Conservation (phyloP, 2,888 invertebrate genomes). For the Leptopilina drosophilae region DNA sequence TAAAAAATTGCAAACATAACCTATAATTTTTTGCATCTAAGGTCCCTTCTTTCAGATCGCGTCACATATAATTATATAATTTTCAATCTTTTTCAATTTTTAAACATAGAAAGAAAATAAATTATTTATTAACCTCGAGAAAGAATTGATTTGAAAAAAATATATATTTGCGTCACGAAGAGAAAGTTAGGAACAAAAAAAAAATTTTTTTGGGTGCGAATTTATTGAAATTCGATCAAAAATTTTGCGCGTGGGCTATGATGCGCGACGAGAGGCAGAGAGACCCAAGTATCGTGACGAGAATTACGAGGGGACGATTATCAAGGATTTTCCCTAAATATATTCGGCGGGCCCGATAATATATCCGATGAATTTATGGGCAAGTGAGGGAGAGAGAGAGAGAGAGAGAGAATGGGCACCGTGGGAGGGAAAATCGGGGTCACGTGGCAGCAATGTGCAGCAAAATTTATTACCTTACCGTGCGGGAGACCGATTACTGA, state of each 20-base stretch:
- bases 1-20: too few species aligned
- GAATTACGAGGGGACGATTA: conserved; percentile 41
- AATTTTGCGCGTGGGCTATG: conserved; percentile 18
- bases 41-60: too few species aligned
- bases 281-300: conserved; percentile 32
- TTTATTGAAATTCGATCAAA: background rate
- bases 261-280: background rate
- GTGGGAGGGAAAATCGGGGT: conserved; percentile 51
- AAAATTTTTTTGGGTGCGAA: background rate
- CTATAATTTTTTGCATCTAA: too few species aligned
- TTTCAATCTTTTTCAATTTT: too few species aligned
- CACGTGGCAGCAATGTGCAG: conserved; percentile 64
- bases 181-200: background rate
- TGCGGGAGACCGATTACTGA: conserved; percentile 62
- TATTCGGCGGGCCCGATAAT: conserved; percentile 63
- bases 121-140: too few species aligned
- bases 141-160: too few species aligned
- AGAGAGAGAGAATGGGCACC: conserved; percentile 43
- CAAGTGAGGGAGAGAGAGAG: background rate
- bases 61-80: too few species aligned
- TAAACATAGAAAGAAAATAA: too few species aligned
- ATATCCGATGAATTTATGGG: conserved; percentile 65
- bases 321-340: conserved; percentile 46
- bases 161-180: too few species aligned
- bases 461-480: conserved; percentile 64